These are phyloP conservation scores for Drosophila infuscata DNA, from an alignment of 2,888 invertebrate genomes.

Conservation along the genomic window DNA sequence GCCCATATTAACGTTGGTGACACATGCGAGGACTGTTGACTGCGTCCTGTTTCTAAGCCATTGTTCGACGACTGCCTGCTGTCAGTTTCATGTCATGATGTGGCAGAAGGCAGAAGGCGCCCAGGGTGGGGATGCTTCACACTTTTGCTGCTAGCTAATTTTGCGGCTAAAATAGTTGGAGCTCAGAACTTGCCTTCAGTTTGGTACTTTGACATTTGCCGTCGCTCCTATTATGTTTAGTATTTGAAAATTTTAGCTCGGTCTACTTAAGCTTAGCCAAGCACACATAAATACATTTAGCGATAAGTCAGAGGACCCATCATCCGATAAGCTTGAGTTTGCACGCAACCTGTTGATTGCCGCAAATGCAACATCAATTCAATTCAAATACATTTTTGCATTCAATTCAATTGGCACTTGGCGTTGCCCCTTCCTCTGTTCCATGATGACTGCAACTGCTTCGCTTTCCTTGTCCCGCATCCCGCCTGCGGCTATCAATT, in stretches of 20 bases:
- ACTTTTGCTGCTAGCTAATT: constrained; percentile 67
- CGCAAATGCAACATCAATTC: constrained; percentile 61
- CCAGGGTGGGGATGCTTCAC: constrained; percentile 49
- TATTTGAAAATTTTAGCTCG: constrained; percentile 27
- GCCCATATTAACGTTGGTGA: constrained; percentile 47
- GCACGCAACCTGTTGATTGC: constrained; percentile 69
- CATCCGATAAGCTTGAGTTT: constrained; percentile 3
- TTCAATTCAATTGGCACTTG: constrained; percentile 71
- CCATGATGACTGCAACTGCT: constrained; percentile 34
- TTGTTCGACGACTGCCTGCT: constrained; percentile 60
- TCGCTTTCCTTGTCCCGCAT: not conserved
- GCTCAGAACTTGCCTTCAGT: not conserved
- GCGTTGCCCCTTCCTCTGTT: constrained; percentile 11
- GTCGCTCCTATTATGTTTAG: constrained; percentile 28
- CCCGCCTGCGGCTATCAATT: constrained; percentile 67
- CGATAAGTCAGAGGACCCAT: constrained; percentile 7
- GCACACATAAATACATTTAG: not conserved
- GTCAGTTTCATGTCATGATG: constrained; percentile 57
- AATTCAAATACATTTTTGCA: constrained; percentile 67
- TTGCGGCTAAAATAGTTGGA: constrained; percentile 39
- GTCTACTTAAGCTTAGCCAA: constrained; percentile 48
- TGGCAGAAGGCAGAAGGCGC: not conserved
- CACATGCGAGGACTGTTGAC: constrained; percentile 30
- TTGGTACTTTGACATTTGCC: constrained; percentile 55
- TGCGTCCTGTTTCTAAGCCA: constrained; percentile 40